Percentiles rank a stretch among this genome's conserved stretches.
phyloP scores from a whole-genome alignment of 2,113 vertebrate genomes.

The Menidia beryllina region DNA sequence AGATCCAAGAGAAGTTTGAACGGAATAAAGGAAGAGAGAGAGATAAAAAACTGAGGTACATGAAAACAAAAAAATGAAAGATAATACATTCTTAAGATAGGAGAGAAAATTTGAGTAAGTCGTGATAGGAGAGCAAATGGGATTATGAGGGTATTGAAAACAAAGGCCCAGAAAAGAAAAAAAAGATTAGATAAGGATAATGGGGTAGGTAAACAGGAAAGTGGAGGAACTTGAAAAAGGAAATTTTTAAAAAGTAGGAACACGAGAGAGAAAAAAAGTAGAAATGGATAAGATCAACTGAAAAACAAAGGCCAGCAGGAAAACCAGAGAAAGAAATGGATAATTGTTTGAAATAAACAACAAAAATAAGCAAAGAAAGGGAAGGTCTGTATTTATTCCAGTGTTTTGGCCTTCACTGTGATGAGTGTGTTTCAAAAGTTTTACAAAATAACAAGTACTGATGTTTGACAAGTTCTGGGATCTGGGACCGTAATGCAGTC shows the following conservation, averaged over 20 bases:
- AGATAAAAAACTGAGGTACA: neutral
- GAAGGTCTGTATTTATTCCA: neutral
- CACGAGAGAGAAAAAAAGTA: neutral
- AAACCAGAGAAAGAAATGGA: neutral
- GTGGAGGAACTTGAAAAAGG: neutral
- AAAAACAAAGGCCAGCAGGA: neutral
- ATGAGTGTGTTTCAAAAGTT: neutral
- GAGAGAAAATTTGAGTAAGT: neutral
- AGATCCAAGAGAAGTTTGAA: neutral
- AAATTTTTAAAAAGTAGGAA: neutral
- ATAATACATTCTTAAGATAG: neutral
- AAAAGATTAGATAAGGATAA: neutral
- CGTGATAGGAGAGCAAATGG: neutral
- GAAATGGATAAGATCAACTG: neutral
- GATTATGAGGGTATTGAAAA: neutral
- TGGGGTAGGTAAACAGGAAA: neutral
- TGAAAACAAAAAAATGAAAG: neutral
- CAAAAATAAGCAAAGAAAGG: neutral
- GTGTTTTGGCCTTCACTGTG: neutral
- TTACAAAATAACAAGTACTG: neutral
- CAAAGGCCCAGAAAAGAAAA: neutral
- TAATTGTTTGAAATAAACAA: neutral
- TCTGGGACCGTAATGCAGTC: conserved; percentile 3
- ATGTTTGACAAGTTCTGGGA: conserved; percentile 10
- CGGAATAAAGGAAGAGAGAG: neutral